Percentiles rank a stretch among this genome's conserved stretches.
phyloP scores from a whole-genome alignment of 2,113 vertebrate genomes.

The Serilophus lunatus region DNA sequence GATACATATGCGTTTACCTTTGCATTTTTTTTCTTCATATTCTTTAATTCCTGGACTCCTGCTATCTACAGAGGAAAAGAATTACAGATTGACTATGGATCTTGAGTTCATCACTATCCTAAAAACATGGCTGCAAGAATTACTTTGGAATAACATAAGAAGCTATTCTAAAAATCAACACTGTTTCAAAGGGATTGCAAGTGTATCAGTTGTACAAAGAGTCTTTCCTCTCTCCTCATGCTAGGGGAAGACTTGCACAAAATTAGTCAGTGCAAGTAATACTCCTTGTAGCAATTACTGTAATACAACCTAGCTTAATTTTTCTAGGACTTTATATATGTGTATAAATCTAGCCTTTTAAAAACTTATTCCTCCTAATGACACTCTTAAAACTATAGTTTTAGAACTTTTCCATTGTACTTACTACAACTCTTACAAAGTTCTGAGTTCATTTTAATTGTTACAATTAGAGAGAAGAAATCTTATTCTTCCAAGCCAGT shows the following conservation, averaged over 20 bases:
- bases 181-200: neutral
- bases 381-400: neutral
- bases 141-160: neutral
- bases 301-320: neutral
- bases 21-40: constrained; percentile 75
- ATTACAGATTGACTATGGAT: neutral
- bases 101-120: neutral
- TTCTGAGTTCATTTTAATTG: neutral
- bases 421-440: neutral
- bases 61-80: constrained; percentile 55
- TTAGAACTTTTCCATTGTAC: neutral
- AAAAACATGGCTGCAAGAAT: neutral
- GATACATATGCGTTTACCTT: constrained; percentile 75
- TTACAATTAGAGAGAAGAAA: neutral
- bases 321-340: neutral
- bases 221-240: neutral
- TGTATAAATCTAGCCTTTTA: neutral
- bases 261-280: neutral
- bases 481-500: neutral
- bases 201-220: neutral
- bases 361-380: neutral
- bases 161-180: neutral
- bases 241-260: neutral
- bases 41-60: constrained; percentile 70
- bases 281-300: neutral